Evolutionary conservation across 2,888 invertebrate species (phyloP), one percentile per base, ranked within the genome.

Genomic region (Schrankia costaestrigalis): DNA sequence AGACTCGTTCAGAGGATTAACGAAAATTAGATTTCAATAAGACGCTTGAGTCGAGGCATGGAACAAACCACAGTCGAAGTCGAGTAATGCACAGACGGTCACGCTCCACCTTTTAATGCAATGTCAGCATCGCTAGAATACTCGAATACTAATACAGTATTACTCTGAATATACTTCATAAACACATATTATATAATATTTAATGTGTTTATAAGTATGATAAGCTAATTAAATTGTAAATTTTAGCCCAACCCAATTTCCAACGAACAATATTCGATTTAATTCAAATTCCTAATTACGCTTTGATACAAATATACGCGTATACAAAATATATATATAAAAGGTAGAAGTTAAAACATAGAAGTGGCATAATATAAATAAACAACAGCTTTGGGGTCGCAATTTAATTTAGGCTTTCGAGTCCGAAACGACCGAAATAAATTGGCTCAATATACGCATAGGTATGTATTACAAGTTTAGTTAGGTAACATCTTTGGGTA

Each of bases 1-100:
- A 56, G 62, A 62, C 67, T 77, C 72, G 76, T 76, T 72, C 64
- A 46, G 57, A 56, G 82, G 85, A 84, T 85, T 85, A 85, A 71
- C 78, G 81, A 83, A 85, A 85, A 86, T 85, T 84, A 81, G 80
- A 85, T 86, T 86, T 84, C 86, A 84, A 85, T 85, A 84, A 85
- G 83, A 84, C 78, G 83, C 71, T 79, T 78, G 79, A 76, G 70
- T 61, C 76, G 72, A 63, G 65, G 65, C 72, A 70, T 60, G 71
- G 68, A 70, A 75, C 77, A 76, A 77, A 78, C 74, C 78, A 72
- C 72, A 77, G 72, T 68, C 66, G 71, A 72, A 78, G 75, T 77
- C 71, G 74, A 64, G 71, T 69, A 75, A 70, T 66, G 70, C 70
- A 62, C 71, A 72, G 78, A 77, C 76, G 77, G 79, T 78, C 82